These are phyloP conservation scores for Vireo griseus DNA, from an alignment of 2,797 vertebrate species.

Conservation along the genomic window DNA sequence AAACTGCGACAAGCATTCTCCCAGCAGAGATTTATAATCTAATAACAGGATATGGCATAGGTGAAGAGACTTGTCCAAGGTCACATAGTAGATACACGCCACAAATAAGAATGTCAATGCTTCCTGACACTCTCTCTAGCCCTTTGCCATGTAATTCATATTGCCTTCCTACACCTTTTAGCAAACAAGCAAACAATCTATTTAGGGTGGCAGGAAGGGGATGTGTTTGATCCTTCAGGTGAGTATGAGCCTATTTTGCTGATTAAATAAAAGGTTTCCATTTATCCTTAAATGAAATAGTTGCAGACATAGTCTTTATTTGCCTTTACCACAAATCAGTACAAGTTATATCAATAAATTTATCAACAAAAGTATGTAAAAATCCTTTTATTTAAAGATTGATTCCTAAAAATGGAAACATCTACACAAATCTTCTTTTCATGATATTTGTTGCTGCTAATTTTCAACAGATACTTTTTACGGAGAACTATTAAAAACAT, in stretches of 20 bases:
- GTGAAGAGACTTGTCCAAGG: constrained; percentile 52
- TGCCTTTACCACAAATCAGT: not conserved
- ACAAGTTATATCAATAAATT: not conserved
- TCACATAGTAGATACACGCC: not conserved
- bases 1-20: not conserved
- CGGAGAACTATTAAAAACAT: not conserved
- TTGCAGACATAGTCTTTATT: not conserved
- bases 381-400: not conserved
- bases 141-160: constrained; percentile 11
- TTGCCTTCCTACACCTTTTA: not conserved
- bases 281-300: not conserved
- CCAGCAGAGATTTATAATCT: constrained; percentile 58
- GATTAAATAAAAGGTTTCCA: not conserved
- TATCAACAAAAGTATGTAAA: not conserved
- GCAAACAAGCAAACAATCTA: not conserved
- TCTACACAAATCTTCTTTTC: not conserved
- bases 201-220: not conserved
- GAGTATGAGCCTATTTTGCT: not conserved
- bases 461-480: not conserved
- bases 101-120: constrained; percentile 59
- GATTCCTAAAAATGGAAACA: not conserved
- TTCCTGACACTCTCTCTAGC: constrained; percentile 23
- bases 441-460: not conserved
- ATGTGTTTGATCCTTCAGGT: not conserved
- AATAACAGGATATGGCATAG: constrained; percentile 57